Evolutionary conservation across 2,888 invertebrate genomes (phyloP).

Genomic region (Heteromurus nitidus): DNA sequence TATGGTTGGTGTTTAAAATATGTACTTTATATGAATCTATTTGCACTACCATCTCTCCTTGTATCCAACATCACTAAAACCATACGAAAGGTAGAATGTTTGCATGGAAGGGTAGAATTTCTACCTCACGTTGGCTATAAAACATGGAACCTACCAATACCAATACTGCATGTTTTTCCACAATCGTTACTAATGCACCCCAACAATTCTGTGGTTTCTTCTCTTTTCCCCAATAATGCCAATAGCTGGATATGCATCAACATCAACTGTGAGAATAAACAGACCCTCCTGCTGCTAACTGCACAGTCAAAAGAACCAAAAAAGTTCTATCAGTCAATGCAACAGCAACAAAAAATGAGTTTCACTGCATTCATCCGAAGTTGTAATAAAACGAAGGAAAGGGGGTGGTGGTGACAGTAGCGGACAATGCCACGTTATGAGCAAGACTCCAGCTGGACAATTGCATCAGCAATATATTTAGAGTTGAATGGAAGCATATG

Average conservation of each 20-base stretch:
- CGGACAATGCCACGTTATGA: not conserved
- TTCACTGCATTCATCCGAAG: slow-evolving; percentile 26
- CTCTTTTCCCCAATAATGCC: no score
- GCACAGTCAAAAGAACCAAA: not conserved
- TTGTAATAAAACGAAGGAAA: not conserved
- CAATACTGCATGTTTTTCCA: not conserved
- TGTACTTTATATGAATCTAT: no score
- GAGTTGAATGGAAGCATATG: not conserved
- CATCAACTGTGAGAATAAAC: slow-evolving; percentile 46
- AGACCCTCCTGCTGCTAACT: slow-evolving; percentile 44
- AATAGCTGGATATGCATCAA: no score
- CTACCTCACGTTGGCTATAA: no score
- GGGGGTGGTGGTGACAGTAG: slow-evolving; percentile 26
- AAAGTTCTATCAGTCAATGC: not conserved
- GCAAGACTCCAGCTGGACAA: slow-evolving; percentile 32
- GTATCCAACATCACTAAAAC: no score
- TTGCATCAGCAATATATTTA: not conserved
- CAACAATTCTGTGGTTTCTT: no score
- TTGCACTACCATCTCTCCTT: no score
- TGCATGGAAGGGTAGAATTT: no score
- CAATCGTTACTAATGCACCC: not conserved
- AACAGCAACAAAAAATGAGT: slow-evolving; percentile 2
- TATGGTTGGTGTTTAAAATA: no score
- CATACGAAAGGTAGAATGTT: no score
- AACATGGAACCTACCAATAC: no score